These are phyloP conservation scores for Cerceris rybyensis DNA, from an alignment of 2,888 invertebrate species.

Conservation along the genomic window DNA sequence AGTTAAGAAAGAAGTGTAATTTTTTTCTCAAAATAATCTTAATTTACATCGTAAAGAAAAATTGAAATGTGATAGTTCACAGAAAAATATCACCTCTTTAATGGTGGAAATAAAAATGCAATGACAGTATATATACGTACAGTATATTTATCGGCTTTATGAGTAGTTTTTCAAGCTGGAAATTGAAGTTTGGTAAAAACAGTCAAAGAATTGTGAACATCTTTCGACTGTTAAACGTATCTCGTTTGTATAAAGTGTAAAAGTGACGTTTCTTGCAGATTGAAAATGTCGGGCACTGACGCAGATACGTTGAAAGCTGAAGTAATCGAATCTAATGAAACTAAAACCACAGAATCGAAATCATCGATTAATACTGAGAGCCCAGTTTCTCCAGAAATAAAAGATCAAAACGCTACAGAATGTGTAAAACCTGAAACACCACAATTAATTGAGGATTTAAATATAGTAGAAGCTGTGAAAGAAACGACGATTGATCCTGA, in stretches of 20 bases:
- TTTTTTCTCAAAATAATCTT: too few relatives aligned
- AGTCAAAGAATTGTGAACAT: neutral
- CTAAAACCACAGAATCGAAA: neutral
- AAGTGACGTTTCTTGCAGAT: conserved; percentile 45
- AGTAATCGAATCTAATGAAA: conserved; percentile 4
- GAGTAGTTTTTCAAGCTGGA: too few relatives aligned
- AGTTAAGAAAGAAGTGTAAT: too few relatives aligned
- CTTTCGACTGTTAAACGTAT: conserved; percentile 21
- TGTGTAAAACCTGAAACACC: neutral
- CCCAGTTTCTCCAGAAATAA: neutral
- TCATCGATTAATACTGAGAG: neutral
- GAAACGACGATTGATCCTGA: neutral
- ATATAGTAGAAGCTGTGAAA: neutral
- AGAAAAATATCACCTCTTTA: too few relatives aligned
- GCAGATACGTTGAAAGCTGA: conserved; percentile 48
- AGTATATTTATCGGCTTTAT: too few relatives aligned
- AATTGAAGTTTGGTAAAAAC: neutral
- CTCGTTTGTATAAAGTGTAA: neutral
- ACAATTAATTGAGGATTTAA: neutral
- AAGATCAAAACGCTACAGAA: conserved; percentile 1
- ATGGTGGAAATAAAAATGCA: too few relatives aligned
- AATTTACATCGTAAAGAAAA: too few relatives aligned
- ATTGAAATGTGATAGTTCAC: too few relatives aligned
- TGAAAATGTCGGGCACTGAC: conserved; percentile 65
- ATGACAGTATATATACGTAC: too few relatives aligned